Conservation (phyloP, 2,888 invertebrate species). For the Nemoura dubitans region DNA sequence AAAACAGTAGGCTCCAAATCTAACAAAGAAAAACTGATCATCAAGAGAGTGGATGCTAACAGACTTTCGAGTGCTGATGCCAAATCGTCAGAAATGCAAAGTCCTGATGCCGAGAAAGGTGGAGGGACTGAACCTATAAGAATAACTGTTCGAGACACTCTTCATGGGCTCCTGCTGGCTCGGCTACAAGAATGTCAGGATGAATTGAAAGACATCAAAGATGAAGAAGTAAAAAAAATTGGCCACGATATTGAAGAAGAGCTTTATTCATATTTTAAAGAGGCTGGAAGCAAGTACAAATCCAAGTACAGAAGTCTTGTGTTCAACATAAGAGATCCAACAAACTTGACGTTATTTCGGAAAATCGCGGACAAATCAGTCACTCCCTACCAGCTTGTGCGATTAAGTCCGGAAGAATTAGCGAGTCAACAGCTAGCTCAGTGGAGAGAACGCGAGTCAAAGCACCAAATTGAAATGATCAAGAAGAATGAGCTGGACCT, state of each 20-base stretch:
- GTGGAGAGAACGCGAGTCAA: conserved; percentile 92
- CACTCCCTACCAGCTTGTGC: conserved; percentile 84
- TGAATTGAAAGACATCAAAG: conserved; percentile 58
- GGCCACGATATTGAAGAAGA: conserved; percentile 85
- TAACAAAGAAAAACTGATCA: not conserved
- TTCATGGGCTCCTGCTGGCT: conserved; percentile 69
- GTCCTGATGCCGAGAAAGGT: not conserved
- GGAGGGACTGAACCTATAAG: conserved; percentile 71
- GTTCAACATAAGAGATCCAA: conserved; percentile 92
- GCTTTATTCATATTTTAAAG: conserved; percentile 79
- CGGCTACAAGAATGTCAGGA: conserved; percentile 66
- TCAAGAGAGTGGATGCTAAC: not conserved
- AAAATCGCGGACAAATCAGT: conserved; percentile 83
- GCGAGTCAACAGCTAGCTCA: conserved; percentile 93
- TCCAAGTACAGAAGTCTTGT: conserved; percentile 90
- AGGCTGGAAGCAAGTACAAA: conserved; percentile 88
- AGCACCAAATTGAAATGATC: conserved; percentile 89
- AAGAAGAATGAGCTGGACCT: conserved; percentile 88
- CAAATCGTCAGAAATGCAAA: not conserved
- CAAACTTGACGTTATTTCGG: conserved; percentile 81
- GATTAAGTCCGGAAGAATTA: conserved; percentile 89
- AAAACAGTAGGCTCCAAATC: not conserved
- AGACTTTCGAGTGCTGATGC: not conserved
- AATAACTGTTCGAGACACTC: conserved; percentile 82
- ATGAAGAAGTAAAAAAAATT: conserved; percentile 63